Conservation (phyloP, 2,113 vertebrate genomes). For the Microcebus jonahi region DNA sequence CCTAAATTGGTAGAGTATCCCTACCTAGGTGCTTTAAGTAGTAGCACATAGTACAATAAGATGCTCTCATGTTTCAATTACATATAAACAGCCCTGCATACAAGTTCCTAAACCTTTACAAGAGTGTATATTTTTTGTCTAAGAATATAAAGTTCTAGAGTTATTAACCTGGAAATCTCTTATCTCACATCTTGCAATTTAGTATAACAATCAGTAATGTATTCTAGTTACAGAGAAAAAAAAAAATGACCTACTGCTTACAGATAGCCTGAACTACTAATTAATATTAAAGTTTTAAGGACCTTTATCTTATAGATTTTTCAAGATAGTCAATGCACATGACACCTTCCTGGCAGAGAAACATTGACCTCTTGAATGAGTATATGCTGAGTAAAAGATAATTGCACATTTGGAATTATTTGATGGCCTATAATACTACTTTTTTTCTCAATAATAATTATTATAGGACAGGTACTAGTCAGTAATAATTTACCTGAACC, state of each 20-base stretch:
- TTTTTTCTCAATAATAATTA: slow-evolving; percentile 19
- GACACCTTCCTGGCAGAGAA: not conserved
- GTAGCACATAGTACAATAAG: not conserved
- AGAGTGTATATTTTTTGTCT: not conserved
- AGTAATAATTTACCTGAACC: not conserved
- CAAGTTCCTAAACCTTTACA: not conserved
- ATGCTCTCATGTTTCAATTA: not conserved
- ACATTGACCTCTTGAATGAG: not conserved
- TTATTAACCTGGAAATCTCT: not conserved
- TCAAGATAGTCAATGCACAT: not conserved
- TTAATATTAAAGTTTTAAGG: slow-evolving; percentile 18
- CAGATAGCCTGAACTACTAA: not conserved
- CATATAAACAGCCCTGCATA: not conserved
- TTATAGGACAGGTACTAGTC: not conserved
- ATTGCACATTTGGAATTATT: not conserved
- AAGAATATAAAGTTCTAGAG: slow-evolving; percentile 3
- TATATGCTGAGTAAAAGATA: not conserved
- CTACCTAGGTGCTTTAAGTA: not conserved
- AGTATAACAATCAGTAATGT: not conserved
- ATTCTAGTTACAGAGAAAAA: not conserved
- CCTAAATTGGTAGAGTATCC: not conserved
- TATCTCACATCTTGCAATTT: not conserved
- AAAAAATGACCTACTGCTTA: not conserved
- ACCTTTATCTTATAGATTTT: not conserved
- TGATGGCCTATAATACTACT: not conserved